Percentiles rank a stretch among this genome's conserved stretches.
Conservation (phyloP, 2,888 invertebrate species). For the Pristionchus exspectatus region DNA sequence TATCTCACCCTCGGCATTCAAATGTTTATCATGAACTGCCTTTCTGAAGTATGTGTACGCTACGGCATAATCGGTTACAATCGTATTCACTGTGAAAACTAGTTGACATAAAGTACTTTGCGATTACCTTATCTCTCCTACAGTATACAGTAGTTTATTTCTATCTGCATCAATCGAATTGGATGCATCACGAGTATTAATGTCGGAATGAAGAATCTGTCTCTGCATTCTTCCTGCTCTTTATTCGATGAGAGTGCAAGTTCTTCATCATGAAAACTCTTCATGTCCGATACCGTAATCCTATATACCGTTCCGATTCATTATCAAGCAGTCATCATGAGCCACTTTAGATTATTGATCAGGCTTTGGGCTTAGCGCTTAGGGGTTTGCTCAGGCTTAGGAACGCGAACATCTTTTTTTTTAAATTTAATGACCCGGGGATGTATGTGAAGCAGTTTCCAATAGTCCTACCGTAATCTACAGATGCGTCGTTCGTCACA, state of each 20-base stretch:
- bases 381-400: too few relatives aligned
- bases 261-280: neutral
- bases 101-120: neutral
- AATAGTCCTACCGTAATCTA: neutral
- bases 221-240: too few relatives aligned
- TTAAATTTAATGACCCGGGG: too few relatives aligned
- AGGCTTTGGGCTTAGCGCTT: too few relatives aligned
- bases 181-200: too few relatives aligned
- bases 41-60: neutral
- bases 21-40: neutral
- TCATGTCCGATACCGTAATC: neutral
- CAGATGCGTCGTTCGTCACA: conserved; percentile 34
- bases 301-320: neutral
- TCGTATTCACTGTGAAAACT: neutral
- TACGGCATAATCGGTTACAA: neutral
- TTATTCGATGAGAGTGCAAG: too few relatives aligned
- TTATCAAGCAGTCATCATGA: too few relatives aligned
- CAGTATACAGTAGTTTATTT: neutral
- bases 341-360: too few relatives aligned
- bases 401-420: too few relatives aligned
- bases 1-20: neutral
- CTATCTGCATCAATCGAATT: neutral
- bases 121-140: neutral
- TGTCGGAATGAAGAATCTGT: too few relatives aligned
- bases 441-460: too few relatives aligned